A percentile compares a stretch with the other conserved stretches of the same genome.
phyloP scores from a whole-genome alignment of 2,888 invertebrate species.

The Drosophila nr. medialis region DNA sequence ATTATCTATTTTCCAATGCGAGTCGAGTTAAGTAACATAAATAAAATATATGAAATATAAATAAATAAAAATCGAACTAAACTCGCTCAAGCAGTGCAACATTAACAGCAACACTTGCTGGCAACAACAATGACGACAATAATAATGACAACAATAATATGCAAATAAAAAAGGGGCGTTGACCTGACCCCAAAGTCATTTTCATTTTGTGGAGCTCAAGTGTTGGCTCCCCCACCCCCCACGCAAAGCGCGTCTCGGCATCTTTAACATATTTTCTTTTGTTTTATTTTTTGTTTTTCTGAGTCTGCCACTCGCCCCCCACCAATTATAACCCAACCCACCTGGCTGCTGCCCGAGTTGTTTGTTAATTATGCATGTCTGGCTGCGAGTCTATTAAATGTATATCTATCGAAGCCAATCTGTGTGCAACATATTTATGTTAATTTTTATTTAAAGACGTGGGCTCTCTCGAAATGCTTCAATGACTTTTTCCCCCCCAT shows the following conservation, averaged over 20 bases:
- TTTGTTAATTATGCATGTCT: constrained; percentile 58
- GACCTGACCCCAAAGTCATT: constrained; percentile 53
- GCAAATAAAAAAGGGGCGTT: constrained; percentile 59
- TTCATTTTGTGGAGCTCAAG: constrained; percentile 24
- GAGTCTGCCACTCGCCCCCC: constrained; percentile 6
- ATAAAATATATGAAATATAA: not conserved
- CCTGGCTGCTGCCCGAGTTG: constrained; percentile 38
- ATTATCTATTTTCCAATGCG: not conserved
- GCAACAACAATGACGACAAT: constrained; percentile 6
- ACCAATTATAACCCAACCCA: constrained; percentile 28
- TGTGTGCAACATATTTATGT: constrained; percentile 69
- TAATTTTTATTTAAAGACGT: constrained; percentile 54
- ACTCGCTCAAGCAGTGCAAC: constrained; percentile 30
- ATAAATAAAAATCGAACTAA: not conserved
- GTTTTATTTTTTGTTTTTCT: constrained; percentile 1
- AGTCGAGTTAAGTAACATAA: not conserved
- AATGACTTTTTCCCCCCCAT: constrained; percentile 35
- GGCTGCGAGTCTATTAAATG: constrained; percentile 36
- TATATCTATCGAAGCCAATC: constrained; percentile 54
- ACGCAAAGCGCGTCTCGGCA: constrained; percentile 17
- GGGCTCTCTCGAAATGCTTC: constrained; percentile 46
- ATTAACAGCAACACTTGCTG: not conserved
- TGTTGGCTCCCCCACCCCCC: constrained; percentile 41
- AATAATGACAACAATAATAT: constrained; percentile 25
- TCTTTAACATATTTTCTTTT: not conserved